Evolutionary conservation across 2,797 vertebrate species (phyloP).

Genomic region (Karalla daura): DNA sequence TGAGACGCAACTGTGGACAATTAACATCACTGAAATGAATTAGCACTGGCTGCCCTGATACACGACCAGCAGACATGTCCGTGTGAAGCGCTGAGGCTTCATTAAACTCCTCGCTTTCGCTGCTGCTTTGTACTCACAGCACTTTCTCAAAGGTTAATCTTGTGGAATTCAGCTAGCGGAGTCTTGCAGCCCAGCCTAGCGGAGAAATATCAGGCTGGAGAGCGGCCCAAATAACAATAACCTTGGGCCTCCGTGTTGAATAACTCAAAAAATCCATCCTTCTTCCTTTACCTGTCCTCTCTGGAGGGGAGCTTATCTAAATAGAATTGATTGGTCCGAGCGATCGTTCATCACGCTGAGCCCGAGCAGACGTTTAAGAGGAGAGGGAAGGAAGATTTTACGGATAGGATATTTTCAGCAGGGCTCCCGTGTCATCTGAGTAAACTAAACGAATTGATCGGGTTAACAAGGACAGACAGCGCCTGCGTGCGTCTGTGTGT

Average conservation of each 20-base stretch:
- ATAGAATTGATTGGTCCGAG: slow-evolving; percentile 69
- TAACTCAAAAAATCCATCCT: slow-evolving; percentile 58
- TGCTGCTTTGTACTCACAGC: background rate
- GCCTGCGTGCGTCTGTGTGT: background rate
- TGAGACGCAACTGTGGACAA: too few relatives aligned
- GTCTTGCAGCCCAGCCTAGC: slow-evolving; percentile 1
- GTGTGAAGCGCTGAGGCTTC: background rate
- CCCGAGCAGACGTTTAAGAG: slow-evolving; percentile 43
- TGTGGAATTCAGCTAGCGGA: background rate
- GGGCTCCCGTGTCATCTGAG: slow-evolving; percentile 41
- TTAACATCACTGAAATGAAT: too few relatives aligned
- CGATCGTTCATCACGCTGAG: slow-evolving; percentile 64
- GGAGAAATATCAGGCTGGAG: slow-evolving; percentile 43
- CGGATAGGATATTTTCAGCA: slow-evolving; percentile 50
- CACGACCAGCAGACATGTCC: background rate
- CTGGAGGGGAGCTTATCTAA: slow-evolving; percentile 70
- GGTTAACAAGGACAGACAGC: slow-evolving; percentile 9
- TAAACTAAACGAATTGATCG: slow-evolving; percentile 53
- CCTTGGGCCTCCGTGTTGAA: slow-evolving; percentile 61
- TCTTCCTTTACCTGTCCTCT: slow-evolving; percentile 46
- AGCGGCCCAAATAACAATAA: slow-evolving; percentile 58
- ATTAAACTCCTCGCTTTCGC: background rate
- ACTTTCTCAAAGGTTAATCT: slow-evolving; percentile 18
- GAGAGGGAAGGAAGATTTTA: slow-evolving; percentile 50
- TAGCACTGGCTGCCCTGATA: background rate